Percentiles rank a stretch among this genome's conserved stretches.
Conservation (phyloP, 2,797 vertebrate species). For the Cichlasoma orientale region DNA sequence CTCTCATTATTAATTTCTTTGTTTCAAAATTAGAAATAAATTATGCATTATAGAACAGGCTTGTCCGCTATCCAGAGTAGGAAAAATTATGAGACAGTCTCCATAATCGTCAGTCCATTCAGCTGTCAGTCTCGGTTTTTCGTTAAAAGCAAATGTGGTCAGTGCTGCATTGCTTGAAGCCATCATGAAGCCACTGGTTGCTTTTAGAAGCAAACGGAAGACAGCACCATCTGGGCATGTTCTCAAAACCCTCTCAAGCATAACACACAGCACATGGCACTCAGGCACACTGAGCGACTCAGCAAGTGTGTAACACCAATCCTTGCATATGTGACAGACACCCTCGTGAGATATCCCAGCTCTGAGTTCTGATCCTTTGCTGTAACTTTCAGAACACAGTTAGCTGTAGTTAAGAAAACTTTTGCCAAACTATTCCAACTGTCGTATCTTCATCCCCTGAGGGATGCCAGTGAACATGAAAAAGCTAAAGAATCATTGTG, state of each 20-base stretch:
- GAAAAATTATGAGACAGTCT: neutral
- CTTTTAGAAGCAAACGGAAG: constrained; percentile 48
- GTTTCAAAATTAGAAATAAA: neutral
- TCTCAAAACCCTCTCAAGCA: constrained; percentile 59
- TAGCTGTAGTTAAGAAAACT: constrained; percentile 56
- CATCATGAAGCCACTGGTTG: constrained; percentile 45
- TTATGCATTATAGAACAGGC: neutral
- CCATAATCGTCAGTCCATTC: neutral
- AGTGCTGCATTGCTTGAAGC: constrained; percentile 14
- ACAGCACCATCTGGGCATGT: constrained; percentile 66
- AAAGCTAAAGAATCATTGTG: constrained; percentile 65
- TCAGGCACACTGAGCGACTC: constrained; percentile 53
- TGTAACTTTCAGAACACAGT: constrained; percentile 62
- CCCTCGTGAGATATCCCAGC: constrained; percentile 58
- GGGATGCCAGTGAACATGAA: constrained; percentile 64
- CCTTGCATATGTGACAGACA: constrained; percentile 65
- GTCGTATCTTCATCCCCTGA: constrained; percentile 52
- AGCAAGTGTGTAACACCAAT: constrained; percentile 59
- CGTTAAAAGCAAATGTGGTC: constrained; percentile 15
- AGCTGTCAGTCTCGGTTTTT: neutral
- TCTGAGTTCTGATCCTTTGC: constrained; percentile 56
- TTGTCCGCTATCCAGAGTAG: neutral
- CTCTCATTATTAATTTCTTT: neutral
- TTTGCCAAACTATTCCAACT: constrained; percentile 57
- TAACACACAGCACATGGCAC: constrained; percentile 65